These are phyloP conservation scores for Automeris io DNA, from an alignment of 2,888 invertebrate species.

Conservation along the genomic window DNA sequence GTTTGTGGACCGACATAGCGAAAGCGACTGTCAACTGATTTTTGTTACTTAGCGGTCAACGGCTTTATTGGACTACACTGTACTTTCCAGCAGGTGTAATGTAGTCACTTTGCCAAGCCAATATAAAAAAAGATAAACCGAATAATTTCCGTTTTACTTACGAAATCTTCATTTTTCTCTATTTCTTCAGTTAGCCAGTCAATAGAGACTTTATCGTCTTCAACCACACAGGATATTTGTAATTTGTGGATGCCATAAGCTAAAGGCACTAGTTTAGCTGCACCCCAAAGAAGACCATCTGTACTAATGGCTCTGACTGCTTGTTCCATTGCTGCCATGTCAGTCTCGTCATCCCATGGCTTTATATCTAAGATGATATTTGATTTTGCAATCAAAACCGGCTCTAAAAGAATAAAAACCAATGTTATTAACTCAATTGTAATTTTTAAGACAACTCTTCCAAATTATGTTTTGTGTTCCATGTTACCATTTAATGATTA, in stretches of 20 bases:
- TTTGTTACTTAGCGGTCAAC: too few species aligned
- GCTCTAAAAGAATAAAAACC: constrained; percentile 76
- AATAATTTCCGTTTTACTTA: constrained; percentile 49
- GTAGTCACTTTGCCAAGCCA: too few species aligned
- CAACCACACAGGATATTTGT: constrained; percentile 94
- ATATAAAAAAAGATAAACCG: neutral
- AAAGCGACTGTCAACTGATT: too few species aligned
- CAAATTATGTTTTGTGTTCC: too few species aligned
- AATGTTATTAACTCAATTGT: too few species aligned
- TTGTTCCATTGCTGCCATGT: constrained; percentile 90
- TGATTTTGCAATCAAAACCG: constrained; percentile 93
- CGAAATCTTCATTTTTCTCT: constrained; percentile 88
- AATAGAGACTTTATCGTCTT: constrained; percentile 96
- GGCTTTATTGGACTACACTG: too few species aligned
- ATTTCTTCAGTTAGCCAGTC: constrained; percentile 93
- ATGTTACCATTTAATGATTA: too few species aligned
- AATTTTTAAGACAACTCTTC: neutral
- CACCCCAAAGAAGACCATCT: constrained; percentile 97
- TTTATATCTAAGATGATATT: constrained; percentile 96
- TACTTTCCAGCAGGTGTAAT: too few species aligned
- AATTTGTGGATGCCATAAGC: constrained; percentile 95
- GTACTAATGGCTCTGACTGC: constrained; percentile 84
- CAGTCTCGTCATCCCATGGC: constrained; percentile 95
- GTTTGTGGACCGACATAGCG: too few species aligned
- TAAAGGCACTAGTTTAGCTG: constrained; percentile 92